Evolutionary conservation across 92 coral and sea anemone genomes (phyloP).

Genomic region (Bergia puertoricense): DNA sequence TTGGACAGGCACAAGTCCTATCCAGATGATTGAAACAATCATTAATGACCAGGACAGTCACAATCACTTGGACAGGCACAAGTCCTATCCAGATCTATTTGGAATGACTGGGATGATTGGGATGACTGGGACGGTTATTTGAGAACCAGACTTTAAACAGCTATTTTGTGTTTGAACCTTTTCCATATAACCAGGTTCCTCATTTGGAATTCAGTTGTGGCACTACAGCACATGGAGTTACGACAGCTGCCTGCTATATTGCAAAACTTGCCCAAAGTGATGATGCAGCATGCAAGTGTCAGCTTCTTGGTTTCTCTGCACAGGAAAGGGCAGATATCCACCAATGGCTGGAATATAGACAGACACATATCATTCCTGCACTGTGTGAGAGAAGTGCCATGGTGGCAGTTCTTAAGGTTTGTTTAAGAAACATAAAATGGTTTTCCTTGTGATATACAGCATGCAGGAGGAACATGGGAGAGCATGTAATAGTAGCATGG

Average conservation of each 20-base stretch:
- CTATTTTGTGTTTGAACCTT: not conserved
- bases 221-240: constrained; percentile 35
- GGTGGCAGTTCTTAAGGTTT: constrained; percentile 2
- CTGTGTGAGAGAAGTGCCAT: constrained; percentile 20
- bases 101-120: too few species aligned
- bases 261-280: constrained; percentile 15
- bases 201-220: constrained; percentile 36
- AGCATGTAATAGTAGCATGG: too few species aligned
- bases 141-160: not conserved
- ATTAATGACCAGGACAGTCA: too few species aligned
- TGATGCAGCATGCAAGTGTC: constrained; percentile 3
- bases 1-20: too few species aligned
- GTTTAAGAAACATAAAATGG: too few species aligned
- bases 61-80: too few species aligned
- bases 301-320: constrained; percentile 27
- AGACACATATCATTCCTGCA: constrained; percentile 28
- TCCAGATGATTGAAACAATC: too few species aligned
- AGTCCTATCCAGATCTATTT: too few species aligned
- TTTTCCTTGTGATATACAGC: too few species aligned
- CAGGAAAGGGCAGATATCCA: constrained; percentile 31
- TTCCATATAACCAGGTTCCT: constrained; percentile 9
- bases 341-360: constrained; percentile 42
- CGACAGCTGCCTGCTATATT: constrained; percentile 37
- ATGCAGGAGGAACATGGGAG: too few species aligned
- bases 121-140: not conserved